These are phyloP conservation scores for Phymatocera aterrima DNA, from an alignment of 2,888 invertebrate species.

Conservation along the genomic window DNA sequence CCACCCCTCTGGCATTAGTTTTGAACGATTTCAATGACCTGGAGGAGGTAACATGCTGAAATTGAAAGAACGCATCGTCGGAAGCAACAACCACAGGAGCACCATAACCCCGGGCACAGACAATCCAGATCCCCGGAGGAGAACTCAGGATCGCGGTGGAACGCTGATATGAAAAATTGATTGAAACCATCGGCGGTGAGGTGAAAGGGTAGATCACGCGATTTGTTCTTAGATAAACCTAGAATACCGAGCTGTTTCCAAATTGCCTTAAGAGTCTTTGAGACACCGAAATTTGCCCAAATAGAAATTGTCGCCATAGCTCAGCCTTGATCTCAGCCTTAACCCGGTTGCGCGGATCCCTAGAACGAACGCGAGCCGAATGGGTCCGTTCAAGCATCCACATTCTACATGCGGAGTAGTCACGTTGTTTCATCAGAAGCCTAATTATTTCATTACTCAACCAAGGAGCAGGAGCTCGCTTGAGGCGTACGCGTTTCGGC, in stretches of 20 bases:
- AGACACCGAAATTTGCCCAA: neutral
- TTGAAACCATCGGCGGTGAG: neutral
- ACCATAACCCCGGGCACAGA: neutral
- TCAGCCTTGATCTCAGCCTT: neutral
- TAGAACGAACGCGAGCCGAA: neutral
- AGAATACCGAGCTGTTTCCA: neutral
- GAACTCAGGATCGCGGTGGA: no score
- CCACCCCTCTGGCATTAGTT: neutral
- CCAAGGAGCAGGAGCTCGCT: neutral
- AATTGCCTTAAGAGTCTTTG: neutral
- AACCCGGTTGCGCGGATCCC: neutral
- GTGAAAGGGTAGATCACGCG: no score
- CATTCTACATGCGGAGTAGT: neutral
- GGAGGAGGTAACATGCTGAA: neutral
- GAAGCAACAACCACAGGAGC: neutral
- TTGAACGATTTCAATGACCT: no score
- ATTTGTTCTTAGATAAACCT: neutral
- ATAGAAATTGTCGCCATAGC: neutral
- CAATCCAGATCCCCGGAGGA: no score
- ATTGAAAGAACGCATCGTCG: neutral
- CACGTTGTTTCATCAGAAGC: neutral
- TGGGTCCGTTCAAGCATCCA: neutral
- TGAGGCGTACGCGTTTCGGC: neutral
- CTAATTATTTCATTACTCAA: neutral
- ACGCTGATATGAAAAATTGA: neutral